Base-by-base conservation (phyloP, 2,888 invertebrate species). In the Zeuzera pyrina region DNA sequence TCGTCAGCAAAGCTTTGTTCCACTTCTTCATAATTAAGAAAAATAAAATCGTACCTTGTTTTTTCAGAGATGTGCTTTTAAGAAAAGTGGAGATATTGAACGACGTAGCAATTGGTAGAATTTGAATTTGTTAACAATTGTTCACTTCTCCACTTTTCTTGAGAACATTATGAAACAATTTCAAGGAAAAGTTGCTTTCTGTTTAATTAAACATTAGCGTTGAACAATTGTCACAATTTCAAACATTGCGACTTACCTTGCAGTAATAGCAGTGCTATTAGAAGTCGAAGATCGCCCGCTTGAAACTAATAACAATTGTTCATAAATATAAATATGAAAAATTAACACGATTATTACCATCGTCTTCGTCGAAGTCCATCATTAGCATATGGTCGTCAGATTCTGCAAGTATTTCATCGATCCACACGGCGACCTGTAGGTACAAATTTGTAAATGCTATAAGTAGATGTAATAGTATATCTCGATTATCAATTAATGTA, bases 321-420 rank as follows among this genome's bases (percentile, higher is more conserved):
- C 51, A 32, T 21, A n/a, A 26, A 27, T 14, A n/a, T 21, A 10
- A 28, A 28, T 12, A 12, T 31, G 7, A 13, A 13, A 23, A 16
- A 16, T 2, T 25, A 28, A 12, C 12, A 16, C n/a, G 35, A 26
- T 15, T 37, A 59, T 63, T 50, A 83, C 83, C 83, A 6, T 76
- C 69, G 33, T 83, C 79, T 54, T 81, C 83, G 32, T 83, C 83
- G 34, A 66, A 69, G 52, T 83, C 83, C 79, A 81, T 81, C 76
- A 81, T 77, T 13, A 81, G 52, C 78, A 81, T 78, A n/a, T 72
- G 60, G 29, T 79, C 81, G 15, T 81, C 77, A 1, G 79, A 73
- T 39, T 83, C 83, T 12, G 57, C 46, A 8, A 83, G 57, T 29
- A 83, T 69, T 49, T 79, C 78, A 29, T 81, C 76, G 24, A 81